phyloP scores from a whole-genome alignment of 2,888 invertebrate species.

The Willowsia nigromaculata region DNA sequence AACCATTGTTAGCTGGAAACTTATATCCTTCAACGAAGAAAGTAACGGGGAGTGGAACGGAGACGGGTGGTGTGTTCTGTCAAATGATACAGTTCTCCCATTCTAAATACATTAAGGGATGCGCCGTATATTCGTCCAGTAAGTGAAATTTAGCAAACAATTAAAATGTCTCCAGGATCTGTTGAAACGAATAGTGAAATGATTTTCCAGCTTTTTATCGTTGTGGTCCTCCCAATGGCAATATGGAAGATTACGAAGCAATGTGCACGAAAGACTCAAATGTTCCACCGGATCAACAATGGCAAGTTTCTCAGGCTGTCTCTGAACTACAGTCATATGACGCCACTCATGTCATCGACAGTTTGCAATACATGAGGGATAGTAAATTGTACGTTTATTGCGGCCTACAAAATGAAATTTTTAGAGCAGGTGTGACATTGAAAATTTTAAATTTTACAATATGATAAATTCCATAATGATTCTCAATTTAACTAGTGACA shows the following conservation, averaged over 20 bases:
- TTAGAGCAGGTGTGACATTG: slow-evolving; percentile 19
- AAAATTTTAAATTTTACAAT: neutral
- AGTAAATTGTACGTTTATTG: slow-evolving; percentile 52
- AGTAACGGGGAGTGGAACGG: slow-evolving; percentile 52
- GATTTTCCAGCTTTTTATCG: slow-evolving; percentile 53
- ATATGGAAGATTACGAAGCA: neutral
- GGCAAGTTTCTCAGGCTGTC: neutral
- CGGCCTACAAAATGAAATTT: neutral
- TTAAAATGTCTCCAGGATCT: neutral
- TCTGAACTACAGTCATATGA: slow-evolving; percentile 27
- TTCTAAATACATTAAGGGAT: slow-evolving; percentile 45
- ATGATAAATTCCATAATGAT: neutral
- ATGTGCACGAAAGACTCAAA: slow-evolving; percentile 16
- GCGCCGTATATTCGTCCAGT: slow-evolving; percentile 31
- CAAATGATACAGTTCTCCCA: slow-evolving; percentile 30
- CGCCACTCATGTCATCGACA: slow-evolving; percentile 40
- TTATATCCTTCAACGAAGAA: slow-evolving; percentile 17
- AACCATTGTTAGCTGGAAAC: neutral
- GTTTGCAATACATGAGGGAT: slow-evolving; percentile 26
- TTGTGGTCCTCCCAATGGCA: slow-evolving; percentile 50
- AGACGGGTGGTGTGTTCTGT: slow-evolving; percentile 16
- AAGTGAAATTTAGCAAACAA: neutral
- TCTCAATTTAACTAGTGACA: neutral
- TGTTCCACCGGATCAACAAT: neutral
- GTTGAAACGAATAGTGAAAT: neutral